Conservation (phyloP, 2,113 vertebrate genomes). For the Antechinus stuartii region DNA sequence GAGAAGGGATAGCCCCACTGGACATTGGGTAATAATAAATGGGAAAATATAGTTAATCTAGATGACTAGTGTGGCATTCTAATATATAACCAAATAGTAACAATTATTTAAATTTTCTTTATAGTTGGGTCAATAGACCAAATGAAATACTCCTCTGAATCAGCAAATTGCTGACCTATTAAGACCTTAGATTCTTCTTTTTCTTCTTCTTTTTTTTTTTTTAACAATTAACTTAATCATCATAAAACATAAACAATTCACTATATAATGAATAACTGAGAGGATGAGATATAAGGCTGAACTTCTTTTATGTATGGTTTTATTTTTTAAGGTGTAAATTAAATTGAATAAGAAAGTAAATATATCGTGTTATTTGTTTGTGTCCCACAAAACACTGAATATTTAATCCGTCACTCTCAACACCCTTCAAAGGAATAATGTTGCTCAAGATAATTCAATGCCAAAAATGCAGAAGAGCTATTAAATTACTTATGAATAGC, state of each 20-base stretch:
- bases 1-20: not conserved
- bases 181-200: not conserved
- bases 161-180: not conserved
- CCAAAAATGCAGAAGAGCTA: not conserved
- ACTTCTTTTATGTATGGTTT: not conserved
- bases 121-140: not conserved
- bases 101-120: not conserved
- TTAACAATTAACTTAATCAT: not conserved
- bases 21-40: not conserved
- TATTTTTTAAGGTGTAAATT: not conserved
- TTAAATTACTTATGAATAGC: not conserved
- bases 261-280: not conserved
- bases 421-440: not conserved
- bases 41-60: not conserved
- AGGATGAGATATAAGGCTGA: not conserved
- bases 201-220: not conserved
- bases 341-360: not conserved
- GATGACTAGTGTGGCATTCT: not conserved
- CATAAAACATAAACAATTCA: not conserved
- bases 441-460: not conserved
- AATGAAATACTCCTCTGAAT: not conserved
- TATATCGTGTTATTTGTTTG: not conserved
- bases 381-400: not conserved
- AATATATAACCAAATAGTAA: not conserved
- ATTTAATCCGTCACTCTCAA: not conserved